phyloP scores from a whole-genome alignment of 2,888 invertebrate genomes.

The Tanaodytes sp. region DNA sequence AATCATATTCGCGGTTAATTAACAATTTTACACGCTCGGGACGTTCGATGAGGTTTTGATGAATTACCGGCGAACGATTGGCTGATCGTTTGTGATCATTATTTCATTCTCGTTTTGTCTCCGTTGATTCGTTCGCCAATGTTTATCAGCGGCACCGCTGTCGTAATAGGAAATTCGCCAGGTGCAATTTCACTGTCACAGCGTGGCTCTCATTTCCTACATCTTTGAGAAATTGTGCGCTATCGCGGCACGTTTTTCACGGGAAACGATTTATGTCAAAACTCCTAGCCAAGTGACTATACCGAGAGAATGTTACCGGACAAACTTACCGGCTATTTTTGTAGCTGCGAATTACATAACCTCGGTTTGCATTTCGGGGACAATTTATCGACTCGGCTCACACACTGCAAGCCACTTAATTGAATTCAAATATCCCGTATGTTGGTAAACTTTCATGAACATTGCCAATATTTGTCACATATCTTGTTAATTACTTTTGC shows the following conservation, averaged over 20 bases:
- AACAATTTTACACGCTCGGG: too few relatives aligned
- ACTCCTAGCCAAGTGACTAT: slow-evolving; percentile 1
- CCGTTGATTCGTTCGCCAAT: neutral
- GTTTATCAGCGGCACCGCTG: neutral
- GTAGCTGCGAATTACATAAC: slow-evolving; percentile 19
- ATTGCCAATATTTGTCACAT: neutral
- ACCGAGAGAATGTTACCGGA: slow-evolving; percentile 6
- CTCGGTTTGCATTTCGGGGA: neutral
- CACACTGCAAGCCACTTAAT: too few relatives aligned
- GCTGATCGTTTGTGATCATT: too few relatives aligned
- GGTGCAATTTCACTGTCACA: slow-evolving; percentile 18
- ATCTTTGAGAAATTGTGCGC: slow-evolving; percentile 14
- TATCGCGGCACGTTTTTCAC: slow-evolving; percentile 12
- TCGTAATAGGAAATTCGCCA: slow-evolving; percentile 3
- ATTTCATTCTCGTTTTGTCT: too few relatives aligned
- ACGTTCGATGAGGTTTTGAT: too few relatives aligned
- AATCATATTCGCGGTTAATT: neutral
- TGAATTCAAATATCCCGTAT: too few relatives aligned
- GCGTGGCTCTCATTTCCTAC: slow-evolving; percentile 11
- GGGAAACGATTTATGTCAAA: slow-evolving; percentile 28
- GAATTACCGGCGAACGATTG: too few relatives aligned
- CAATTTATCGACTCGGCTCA: slow-evolving; percentile 1
- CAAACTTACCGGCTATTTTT: slow-evolving; percentile 10
- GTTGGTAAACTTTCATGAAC: too few relatives aligned
- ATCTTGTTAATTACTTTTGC: too few relatives aligned